Base-by-base conservation (phyloP, 2,888 invertebrate genomes). In the Apoda limacodes region DNA sequence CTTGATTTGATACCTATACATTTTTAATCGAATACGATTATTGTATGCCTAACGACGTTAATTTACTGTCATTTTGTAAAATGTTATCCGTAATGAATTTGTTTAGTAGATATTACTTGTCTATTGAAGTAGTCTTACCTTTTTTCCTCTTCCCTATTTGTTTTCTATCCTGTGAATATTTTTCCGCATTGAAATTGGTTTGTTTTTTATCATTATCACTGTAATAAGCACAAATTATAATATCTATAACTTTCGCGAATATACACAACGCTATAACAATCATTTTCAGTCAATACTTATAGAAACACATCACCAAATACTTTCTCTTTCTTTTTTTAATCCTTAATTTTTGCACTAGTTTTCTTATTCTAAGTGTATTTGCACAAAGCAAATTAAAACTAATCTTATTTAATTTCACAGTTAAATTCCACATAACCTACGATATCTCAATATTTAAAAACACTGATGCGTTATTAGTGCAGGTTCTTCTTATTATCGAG, bases 251-350 rank as follows among this genome's bases (percentile, higher is more conserved):
- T 52, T 64, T 66, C 3, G 60, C 55, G 35, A 70, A 44, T 30
- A 75, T 50, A 44, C 55, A 74, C 55, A 71, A 50, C 49, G 72
- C 56, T 35, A 71, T 42, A 13, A 51, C 74, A 31, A 76, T 72
- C 76, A 78, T 78, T 46, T 54, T 52, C 36, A 42, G 36, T 31
- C 32, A 46, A 36, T 39, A 35, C 36, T 31, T 20, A 20, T 36
- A 31, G 13, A 19, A 22, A 7, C 29, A 35, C 28, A 39, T 40
- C 37, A 40, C 30, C 22, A 14, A 41, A 38, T 41, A 43, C 50
- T 55, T 55, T 57, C 57, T 66, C 45, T 59, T 66, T 50, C 48
- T 58, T 40, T 52, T 62, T 32, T 53, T 64, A 42, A 60, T 57
- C 32, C 55, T 57, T 19, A 55, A 32, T 45, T 48, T 37, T 19